A percentile compares a stretch with the other conserved stretches of the same genome.
These are phyloP conservation scores for Dicrurus megarhynchus DNA, from an alignment of 2,113 vertebrate genomes.

Conservation along the genomic window DNA sequence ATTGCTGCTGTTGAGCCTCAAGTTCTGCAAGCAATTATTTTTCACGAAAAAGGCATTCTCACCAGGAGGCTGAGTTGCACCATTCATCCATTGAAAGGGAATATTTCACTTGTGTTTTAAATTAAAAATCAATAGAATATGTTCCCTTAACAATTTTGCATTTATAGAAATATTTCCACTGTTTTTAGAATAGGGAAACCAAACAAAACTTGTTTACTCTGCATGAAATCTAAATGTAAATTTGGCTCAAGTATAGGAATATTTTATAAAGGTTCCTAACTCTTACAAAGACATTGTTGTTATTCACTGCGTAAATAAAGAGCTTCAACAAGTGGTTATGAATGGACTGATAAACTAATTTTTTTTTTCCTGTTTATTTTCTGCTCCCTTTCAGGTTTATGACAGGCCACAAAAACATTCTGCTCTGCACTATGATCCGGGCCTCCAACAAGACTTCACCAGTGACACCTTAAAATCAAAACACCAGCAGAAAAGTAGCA, in stretches of 20 bases:
- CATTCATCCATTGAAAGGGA: slow-evolving; percentile 23
- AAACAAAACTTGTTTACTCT: slow-evolving; percentile 12
- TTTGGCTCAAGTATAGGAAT: neutral
- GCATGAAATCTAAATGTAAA: neutral
- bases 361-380: neutral
- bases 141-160: neutral
- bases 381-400: slow-evolving; percentile 78
- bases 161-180: slow-evolving; percentile 33
- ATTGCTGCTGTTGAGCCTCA: neutral
- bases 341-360: neutral
- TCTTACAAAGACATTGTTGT: neutral
- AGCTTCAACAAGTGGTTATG: neutral
- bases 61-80: neutral
- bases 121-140: slow-evolving; percentile 29
- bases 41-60: slow-evolving; percentile 7
- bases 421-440: slow-evolving; percentile 83
- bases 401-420: slow-evolving; percentile 87
- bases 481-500: slow-evolving; percentile 90
- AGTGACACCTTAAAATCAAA: slow-evolving; percentile 92
- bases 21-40: neutral
- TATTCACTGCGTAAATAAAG: neutral
- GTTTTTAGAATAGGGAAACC: neutral
- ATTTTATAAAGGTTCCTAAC: neutral
- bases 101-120: slow-evolving; percentile 26
- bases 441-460: slow-evolving; percentile 86